These are phyloP conservation scores for Gouania willdenowi DNA, from an alignment of 2,797 vertebrate genomes.

Conservation along the genomic window DNA sequence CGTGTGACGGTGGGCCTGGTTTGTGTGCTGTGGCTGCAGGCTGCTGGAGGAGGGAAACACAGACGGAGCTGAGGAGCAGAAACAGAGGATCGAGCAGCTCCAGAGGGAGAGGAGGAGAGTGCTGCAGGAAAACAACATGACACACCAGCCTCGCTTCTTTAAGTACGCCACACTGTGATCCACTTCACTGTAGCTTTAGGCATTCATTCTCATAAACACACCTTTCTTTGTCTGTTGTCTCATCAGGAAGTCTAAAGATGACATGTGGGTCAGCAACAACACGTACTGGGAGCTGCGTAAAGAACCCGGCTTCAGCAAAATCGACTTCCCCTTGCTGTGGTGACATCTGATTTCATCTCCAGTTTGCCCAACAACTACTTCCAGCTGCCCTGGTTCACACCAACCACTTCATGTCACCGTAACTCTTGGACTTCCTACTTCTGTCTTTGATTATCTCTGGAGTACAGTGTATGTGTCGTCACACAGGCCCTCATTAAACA, in stretches of 20 bases:
- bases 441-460: slow-evolving; percentile 2
- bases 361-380: neutral
- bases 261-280: slow-evolving; percentile 89
- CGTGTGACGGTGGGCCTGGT: neutral
- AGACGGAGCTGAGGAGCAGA: slow-evolving; percentile 89
- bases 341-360: slow-evolving; percentile 60
- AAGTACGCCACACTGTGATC: slow-evolving; percentile 67
- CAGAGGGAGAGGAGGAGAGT: slow-evolving; percentile 89
- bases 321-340: slow-evolving; percentile 90
- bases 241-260: slow-evolving; percentile 83
- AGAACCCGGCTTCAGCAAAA: slow-evolving; percentile 85
- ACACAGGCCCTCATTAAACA: no score
- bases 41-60: slow-evolving; percentile 90
- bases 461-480: slow-evolving; percentile 11
- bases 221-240: slow-evolving; percentile 5
- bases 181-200: no score
- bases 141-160: slow-evolving; percentile 89
- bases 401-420: slow-evolving; percentile 28
- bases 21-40: slow-evolving; percentile 55
- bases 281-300: slow-evolving; percentile 87
- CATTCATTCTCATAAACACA: neutral
- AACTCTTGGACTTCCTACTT: slow-evolving; percentile 28
- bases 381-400: slow-evolving; percentile 13
- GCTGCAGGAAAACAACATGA: slow-evolving; percentile 84
- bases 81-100: slow-evolving; percentile 90